These are phyloP conservation scores for Tipula helvola DNA, from an alignment of 2,888 invertebrate genomes.

Conservation along the genomic window DNA sequence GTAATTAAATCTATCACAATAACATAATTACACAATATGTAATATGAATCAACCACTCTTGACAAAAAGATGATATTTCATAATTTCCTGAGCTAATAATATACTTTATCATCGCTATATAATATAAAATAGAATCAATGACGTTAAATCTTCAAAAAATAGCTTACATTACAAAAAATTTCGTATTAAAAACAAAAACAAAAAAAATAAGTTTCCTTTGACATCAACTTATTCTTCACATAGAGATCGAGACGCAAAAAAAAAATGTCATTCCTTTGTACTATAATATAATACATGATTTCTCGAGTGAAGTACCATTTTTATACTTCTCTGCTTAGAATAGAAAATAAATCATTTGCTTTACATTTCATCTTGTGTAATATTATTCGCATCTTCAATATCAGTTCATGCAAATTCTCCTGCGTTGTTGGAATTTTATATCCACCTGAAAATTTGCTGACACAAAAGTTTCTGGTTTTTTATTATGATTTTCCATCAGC, in stretches of 20 bases:
- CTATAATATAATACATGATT: background rate
- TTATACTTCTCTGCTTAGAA: background rate
- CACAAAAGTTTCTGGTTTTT: background rate
- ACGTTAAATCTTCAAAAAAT: background rate
- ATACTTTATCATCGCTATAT: background rate
- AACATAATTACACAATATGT: background rate
- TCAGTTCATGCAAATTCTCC: background rate
- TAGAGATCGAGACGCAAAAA: background rate
- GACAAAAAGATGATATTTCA: background rate
- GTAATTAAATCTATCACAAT: background rate
- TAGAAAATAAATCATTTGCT: background rate
- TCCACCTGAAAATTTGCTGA: conserved; percentile 9
- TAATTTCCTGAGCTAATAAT: background rate
- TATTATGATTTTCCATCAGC: background rate
- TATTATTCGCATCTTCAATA: background rate
- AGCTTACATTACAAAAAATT: background rate
- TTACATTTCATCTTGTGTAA: background rate
- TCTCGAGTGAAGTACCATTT: background rate
- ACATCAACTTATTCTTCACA: background rate
- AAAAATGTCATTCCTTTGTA: background rate
- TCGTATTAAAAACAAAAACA: background rate
- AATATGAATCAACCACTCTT: background rate
- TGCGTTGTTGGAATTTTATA: background rate
- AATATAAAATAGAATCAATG: background rate
- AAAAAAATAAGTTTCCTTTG: background rate